Evolutionary conservation across 2,797 vertebrate genomes (phyloP), one percentile per base, ranked within the genome.

Genomic region (Lepidocolaptes lacrymiger): DNA sequence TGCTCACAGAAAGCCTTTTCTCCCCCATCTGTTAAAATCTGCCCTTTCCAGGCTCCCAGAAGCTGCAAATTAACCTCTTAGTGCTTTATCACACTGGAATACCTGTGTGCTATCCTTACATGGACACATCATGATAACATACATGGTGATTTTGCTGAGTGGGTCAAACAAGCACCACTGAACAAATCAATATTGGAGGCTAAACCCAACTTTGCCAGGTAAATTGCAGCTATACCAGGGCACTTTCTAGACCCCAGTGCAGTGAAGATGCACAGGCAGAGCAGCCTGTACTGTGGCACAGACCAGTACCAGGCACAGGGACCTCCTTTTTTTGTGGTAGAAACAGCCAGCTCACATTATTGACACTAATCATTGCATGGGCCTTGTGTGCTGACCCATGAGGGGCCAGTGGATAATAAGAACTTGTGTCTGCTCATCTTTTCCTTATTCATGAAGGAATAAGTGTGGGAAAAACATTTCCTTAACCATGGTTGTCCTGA

Each of bases 31-130:
- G 84, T 52, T 81, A 68, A 93, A 72, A 58, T 12, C 49, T 46
- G 41, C 32, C 48, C 28, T 82, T 72, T 62, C 34, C 67, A 82
- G 46, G 30, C 30, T 85, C 75, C 26, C 55, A 79, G 59, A 23
- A 63, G 9, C 4, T 63, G 13, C 23, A 51, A 79, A 2, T 77
- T 73, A 91, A 85, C 48, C 72, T 73, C 54, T 72, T 20, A 28
- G 59, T 58, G 63, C 58, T 87, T 79, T 43, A 20, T 20, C 41
- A 22, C 75, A 59, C 34, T 61, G 61, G 21, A 69, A 64, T 19
- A 32, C 7, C 27, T 0, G 0, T 36, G 61, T 28, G 36, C 15
- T 28, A 19, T 16, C 4, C 21, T 30, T 30, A 41, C 2, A 2
- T 7, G 54, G 39, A 28, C 43, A 48, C 17, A 67, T 46, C 34